These are phyloP conservation scores for Electrophaes corylata DNA, from an alignment of 2,888 invertebrate genomes.

Conservation along the genomic window DNA sequence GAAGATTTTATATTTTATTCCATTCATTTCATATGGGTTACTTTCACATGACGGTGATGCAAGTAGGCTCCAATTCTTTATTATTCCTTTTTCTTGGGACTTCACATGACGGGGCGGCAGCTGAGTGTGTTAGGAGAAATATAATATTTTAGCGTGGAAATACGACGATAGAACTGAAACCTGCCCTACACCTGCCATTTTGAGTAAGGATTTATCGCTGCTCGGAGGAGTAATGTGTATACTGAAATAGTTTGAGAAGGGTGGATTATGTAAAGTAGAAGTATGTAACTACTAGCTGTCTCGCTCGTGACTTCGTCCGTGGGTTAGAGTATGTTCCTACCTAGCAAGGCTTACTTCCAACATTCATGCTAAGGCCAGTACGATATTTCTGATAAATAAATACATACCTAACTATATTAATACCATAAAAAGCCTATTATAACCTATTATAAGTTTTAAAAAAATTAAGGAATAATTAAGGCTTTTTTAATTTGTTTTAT, in stretches of 20 bases:
- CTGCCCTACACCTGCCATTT: constrained; percentile 24
- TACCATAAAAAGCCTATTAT: too few species aligned
- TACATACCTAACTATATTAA: too few species aligned
- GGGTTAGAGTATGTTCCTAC: too few species aligned
- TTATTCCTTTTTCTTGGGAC: constrained; percentile 52
- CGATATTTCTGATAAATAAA: too few species aligned
- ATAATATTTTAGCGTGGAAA: constrained; percentile 40
- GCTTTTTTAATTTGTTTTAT: too few species aligned
- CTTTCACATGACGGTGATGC: neutral
- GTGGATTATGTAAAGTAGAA: constrained; percentile 13
- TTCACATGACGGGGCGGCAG: constrained; percentile 59
- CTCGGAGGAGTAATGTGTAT: constrained; percentile 18
- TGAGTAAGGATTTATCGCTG: constrained; percentile 27
- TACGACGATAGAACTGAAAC: constrained; percentile 27
- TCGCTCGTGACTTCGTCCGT: too few species aligned
- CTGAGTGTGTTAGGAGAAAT: constrained; percentile 45
- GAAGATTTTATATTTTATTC: too few species aligned
- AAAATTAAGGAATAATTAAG: too few species aligned
- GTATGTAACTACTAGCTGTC: too few species aligned
- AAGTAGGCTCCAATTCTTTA: constrained; percentile 38
- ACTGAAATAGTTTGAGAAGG: constrained; percentile 21
- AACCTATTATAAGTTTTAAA: too few species aligned
- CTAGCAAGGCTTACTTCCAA: too few species aligned
- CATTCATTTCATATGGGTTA: constrained; percentile 4
- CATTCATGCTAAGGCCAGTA: too few species aligned